phyloP scores from a whole-genome alignment of 2,888 invertebrate species.

The Cryptus armator region DNA sequence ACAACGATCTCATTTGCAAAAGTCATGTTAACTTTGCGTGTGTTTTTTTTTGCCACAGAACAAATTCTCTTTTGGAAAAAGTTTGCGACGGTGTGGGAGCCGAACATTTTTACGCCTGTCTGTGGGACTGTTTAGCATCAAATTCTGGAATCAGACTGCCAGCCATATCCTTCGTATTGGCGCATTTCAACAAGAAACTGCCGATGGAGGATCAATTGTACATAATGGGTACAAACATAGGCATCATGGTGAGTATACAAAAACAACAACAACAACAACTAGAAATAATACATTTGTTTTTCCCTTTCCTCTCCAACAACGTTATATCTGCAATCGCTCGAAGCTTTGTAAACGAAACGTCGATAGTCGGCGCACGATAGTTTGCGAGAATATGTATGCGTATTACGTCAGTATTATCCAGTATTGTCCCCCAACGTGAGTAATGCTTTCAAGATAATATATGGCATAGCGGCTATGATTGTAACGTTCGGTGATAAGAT shows the following conservation, averaged over 20 bases:
- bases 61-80: conserved; percentile 88
- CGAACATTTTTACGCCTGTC: conserved; percentile 93
- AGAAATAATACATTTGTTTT: background rate
- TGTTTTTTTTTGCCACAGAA: conserved; percentile 84
- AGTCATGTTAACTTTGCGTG: background rate
- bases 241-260: conserved; percentile 89
- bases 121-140: conserved; percentile 95
- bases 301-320: background rate
- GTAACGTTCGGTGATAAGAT: conserved; percentile 42
- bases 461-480: background rate
- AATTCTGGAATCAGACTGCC: conserved; percentile 93
- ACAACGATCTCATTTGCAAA: background rate
- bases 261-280: background rate
- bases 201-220: conserved; percentile 93
- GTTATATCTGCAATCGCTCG: background rate
- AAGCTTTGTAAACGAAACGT: background rate
- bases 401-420: conserved; percentile 23
- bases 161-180: conserved; percentile 92
- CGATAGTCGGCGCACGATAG: background rate
- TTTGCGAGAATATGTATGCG: conserved; percentile 19
- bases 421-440: conserved; percentile 42
- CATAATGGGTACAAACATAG: conserved; percentile 93
- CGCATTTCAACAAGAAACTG: conserved; percentile 92
- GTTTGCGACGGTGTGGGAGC: conserved; percentile 92
- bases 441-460: conserved; percentile 7